phyloP scores from a whole-genome alignment of 2,888 invertebrate genomes.

The Plusia festucae region DNA sequence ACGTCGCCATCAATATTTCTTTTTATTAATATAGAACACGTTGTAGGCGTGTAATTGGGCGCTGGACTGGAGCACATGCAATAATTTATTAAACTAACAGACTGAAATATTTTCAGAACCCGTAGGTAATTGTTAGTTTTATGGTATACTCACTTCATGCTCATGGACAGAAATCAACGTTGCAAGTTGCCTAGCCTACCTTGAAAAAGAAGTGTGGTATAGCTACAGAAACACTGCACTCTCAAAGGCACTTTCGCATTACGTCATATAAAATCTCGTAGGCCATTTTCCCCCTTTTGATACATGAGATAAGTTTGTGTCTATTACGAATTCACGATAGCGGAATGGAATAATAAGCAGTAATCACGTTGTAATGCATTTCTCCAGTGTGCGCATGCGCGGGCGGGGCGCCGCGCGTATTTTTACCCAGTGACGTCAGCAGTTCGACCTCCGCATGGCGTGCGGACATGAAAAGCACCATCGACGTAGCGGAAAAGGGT shows the following conservation, averaged over 20 bases:
- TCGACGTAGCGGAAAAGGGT: conserved; percentile 45
- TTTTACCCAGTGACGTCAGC: conserved; percentile 79
- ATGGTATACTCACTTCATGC: not conserved
- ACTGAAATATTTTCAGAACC: conserved; percentile 1
- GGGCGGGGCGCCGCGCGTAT: conserved; percentile 71
- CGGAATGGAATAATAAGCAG: conserved; percentile 25
- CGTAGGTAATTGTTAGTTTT: no score
- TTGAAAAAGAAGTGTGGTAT: not conserved
- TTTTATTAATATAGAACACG: conserved; percentile 41
- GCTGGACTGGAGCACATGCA: conserved; percentile 20
- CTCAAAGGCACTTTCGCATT: not conserved
- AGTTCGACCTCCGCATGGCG: conserved; percentile 65
- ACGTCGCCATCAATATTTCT: conserved; percentile 22
- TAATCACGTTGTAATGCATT: conserved; percentile 59
- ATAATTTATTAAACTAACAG: conserved; percentile 24
- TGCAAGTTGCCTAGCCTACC: not conserved
- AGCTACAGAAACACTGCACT: not conserved
- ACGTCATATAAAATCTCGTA: conserved; percentile 15
- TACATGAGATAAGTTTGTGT: conserved; percentile 13
- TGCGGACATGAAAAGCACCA: conserved; percentile 62
- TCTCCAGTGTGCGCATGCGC: conserved; percentile 68
- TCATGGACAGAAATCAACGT: not conserved
- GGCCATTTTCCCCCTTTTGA: conserved; percentile 40
- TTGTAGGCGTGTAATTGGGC: conserved; percentile 38
- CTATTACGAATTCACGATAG: conserved; percentile 25